Evolutionary conservation across 2,888 invertebrate species (phyloP), one percentile per base, ranked within the genome.

Genomic region (Dasypolia templi): DNA sequence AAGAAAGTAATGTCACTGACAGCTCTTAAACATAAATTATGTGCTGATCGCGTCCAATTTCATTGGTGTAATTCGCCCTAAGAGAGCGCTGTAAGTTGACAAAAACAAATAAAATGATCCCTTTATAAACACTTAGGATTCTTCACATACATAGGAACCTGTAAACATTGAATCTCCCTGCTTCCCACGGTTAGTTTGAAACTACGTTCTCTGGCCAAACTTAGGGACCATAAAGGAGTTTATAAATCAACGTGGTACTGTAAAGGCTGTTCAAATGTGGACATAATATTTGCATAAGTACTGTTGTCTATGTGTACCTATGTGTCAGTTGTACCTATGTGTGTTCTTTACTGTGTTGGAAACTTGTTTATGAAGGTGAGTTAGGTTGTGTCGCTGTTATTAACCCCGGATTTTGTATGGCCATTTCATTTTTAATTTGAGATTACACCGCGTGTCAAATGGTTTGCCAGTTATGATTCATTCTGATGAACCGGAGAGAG

Each of bases 201-300:
- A 73, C 79, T 69, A 49, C 59, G 19, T 49, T 79, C 65, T 65
- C 62, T 51, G 44, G 46, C 72, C 26, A 6, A n/a, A 59, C 51
- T 64, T 12, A 32, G 66, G 46, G 46, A 82, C 63, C 55, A 66
- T 82, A 82, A 64, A 64, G 70, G 63, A 56, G 82, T 79, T 49
- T 79, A 82, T 81, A 81, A 81, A 81, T 82, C 81, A 82, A 53
- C 66, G 63, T n/a, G 53, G 75, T 58, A 35, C 64, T 63, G 59
- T 82, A 75, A 51, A 82, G 82, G 79, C 82, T 79, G 53, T 68
- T 68, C 79, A 82, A 81, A 81, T 81, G 81, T 79, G 75, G 75
- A 82, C 83, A 82, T 79, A 44, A 82, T 67, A 81, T 81, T 81
- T 79, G 83, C 83, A 81, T 81, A 81, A 70, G 75, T 55, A 75